phyloP scores from a whole-genome alignment of 1,140 invertebrate species.

The Choristoneura fumiferana region DNA sequence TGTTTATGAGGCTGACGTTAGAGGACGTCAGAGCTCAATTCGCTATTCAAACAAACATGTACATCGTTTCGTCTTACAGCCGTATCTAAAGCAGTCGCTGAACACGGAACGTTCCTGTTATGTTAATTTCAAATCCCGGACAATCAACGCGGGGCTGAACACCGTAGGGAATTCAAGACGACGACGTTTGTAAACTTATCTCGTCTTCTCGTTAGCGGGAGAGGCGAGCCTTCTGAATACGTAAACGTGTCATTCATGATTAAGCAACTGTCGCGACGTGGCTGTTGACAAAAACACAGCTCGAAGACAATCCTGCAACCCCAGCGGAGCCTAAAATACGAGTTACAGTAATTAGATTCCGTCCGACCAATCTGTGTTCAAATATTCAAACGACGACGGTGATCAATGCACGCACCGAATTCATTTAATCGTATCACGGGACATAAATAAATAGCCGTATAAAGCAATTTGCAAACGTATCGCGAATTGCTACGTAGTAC shows the following conservation, averaged over 20 bases:
- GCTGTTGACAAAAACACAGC: slow-evolving; percentile 50
- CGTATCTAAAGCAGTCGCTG: slow-evolving; percentile 25
- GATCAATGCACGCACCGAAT: slow-evolving; percentile 16
- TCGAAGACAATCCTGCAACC: slow-evolving; percentile 29
- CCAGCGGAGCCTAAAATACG: slow-evolving; percentile 32
- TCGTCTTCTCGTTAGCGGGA: slow-evolving; percentile 68
- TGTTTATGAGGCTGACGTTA: slow-evolving; percentile 34
- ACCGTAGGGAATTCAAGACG: slow-evolving; percentile 60
- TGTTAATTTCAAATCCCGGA: slow-evolving; percentile 66
- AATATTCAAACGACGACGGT: slow-evolving; percentile 19
- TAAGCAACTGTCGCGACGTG: slow-evolving; percentile 55
- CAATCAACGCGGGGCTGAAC: slow-evolving; percentile 61
- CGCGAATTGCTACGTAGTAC: slow-evolving; percentile 19
- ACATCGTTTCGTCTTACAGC: slow-evolving; percentile 23
- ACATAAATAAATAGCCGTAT: slow-evolving; percentile 33
- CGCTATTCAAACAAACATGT: slow-evolving; percentile 49
- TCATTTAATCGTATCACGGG: slow-evolving; percentile 18
- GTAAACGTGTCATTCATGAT: slow-evolving; percentile 69
- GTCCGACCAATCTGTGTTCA: slow-evolving; percentile 14
- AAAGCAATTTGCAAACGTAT: slow-evolving; percentile 37
- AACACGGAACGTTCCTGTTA: slow-evolving; percentile 46
- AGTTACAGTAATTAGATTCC: slow-evolving; percentile 20
- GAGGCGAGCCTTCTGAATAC: slow-evolving; percentile 63
- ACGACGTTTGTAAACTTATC: slow-evolving; percentile 71
- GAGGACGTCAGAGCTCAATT: slow-evolving; percentile 40